A percentile compares a stretch with the other conserved stretches of the same genome.
Evolutionary conservation across 1,140 invertebrate species (phyloP).

Genomic region (Lordiphosa clarofinis): DNA sequence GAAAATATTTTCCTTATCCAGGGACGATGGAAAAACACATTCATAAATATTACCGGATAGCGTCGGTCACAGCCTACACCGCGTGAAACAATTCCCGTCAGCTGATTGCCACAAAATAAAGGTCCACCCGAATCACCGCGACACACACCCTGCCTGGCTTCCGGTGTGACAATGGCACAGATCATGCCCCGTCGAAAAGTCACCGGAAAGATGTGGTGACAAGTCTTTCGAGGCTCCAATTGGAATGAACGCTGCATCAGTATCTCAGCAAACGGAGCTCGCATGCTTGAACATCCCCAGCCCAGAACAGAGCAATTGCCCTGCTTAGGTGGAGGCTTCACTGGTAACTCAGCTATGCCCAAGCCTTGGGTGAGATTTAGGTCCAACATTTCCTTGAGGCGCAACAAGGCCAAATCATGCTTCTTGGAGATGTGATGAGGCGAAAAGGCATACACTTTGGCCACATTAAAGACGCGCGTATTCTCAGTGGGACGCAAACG

Average conservation of each 20-base stretch:
- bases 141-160: constrained; percentile 4
- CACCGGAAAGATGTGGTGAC: background rate
- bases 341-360: constrained; percentile 5
- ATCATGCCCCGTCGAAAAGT: constrained; percentile 4
- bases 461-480: constrained; percentile 2
- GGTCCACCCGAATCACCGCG: constrained; percentile 11
- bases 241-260: background rate
- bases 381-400: constrained; percentile 1
- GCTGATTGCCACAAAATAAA: constrained; percentile 5
- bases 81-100: constrained; percentile 15
- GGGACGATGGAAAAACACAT: constrained; percentile 3
- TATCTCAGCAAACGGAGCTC: background rate
- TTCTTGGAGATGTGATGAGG: background rate
- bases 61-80: constrained; percentile 8
- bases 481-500: constrained; percentile 5
- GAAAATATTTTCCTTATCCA: constrained; percentile 8
- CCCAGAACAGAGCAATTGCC: constrained; percentile 8
- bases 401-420: constrained; percentile 14
- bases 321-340: background rate
- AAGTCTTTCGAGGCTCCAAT: background rate
- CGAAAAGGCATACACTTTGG: constrained; percentile 1
- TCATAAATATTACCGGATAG: constrained; percentile 7
- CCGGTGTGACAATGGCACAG: constrained; percentile 4
- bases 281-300: background rate
- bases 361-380: constrained; percentile 1